Base-by-base conservation (phyloP, 2,113 vertebrate species). In the Struthidea cinerea region DNA sequence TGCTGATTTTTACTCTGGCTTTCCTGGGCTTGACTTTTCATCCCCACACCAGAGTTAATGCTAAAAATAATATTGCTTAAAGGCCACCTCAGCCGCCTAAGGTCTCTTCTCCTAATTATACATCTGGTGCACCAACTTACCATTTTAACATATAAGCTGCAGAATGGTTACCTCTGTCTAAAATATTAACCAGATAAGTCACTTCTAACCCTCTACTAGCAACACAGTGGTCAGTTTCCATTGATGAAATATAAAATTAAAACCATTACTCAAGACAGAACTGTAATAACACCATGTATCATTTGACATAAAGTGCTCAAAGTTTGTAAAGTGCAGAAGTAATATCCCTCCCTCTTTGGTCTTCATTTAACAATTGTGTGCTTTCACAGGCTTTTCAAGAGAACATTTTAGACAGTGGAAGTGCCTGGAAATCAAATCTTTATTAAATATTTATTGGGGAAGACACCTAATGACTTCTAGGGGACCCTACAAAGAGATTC, bases 401-500 rank as follows among this genome's bases (percentile, higher is more conserved):
- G 64, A 88, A 75, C 68, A 28, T 86, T 96, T 92, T 84, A 95
- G 79, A 84, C 50, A 67, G 71, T 89, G 71, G 28, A 89, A 96
- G 71, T 90, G 85, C 71, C 79, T 93, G 83, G 79, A 96, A 96
- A 96, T 96, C 75, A 97, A 95, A 93, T 93, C 79, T 91, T 90
- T 93, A 94, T 96, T 96, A 94, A 96, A 64, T 92, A 95, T 96
- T 93, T 86, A 96, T 93, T 39, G 55, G 0, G 35, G 12, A 91
- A 56, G 64, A 75, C 76, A 96, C 88, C 83, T 96, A 96, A 96
- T 90, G 93, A 90, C 92, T 96, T 97, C 71, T 88, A 64, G 76
- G 90, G 83, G 88, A 93, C 79, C 24, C 52, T 78, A 28, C 7
- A 9, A 95, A 74, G 79, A 90, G 71, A 94, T 91, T 96, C 82